A percentile compares a stretch with the other conserved stretches of the same genome.
These are phyloP conservation scores for Eristalis pertinax DNA, from an alignment of 2,888 invertebrate species.

Conservation along the genomic window DNA sequence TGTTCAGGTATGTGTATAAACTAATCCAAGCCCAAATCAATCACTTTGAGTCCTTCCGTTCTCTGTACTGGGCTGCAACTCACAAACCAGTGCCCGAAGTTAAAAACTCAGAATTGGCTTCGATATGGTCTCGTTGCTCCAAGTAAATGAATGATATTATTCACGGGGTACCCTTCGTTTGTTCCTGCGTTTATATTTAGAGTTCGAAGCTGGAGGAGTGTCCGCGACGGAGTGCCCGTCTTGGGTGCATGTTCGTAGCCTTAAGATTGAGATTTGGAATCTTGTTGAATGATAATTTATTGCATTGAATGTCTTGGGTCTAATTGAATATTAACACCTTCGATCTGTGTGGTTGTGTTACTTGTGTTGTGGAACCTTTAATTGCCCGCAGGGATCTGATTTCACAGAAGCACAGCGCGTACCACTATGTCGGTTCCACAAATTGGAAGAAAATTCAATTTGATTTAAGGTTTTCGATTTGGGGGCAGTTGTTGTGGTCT, in stretches of 20 bases:
- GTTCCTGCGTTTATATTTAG: background rate
- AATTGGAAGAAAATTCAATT: slow-evolving; percentile 66
- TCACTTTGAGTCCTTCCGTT: slow-evolving; percentile 5
- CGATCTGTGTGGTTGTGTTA: slow-evolving; percentile 62
- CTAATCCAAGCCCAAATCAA: slow-evolving; percentile 8
- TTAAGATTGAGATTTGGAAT: slow-evolving; percentile 50
- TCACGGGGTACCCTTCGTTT: background rate
- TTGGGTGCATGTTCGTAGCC: background rate
- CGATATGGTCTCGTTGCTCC: background rate
- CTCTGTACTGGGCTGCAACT: background rate
- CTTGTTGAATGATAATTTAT: slow-evolving; percentile 70
- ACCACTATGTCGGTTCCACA: slow-evolving; percentile 8
- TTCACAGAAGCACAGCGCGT: slow-evolving; percentile 52
- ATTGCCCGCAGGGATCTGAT: slow-evolving; percentile 45
- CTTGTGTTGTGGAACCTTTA: slow-evolving; percentile 40
- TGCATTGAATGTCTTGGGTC: slow-evolving; percentile 73
- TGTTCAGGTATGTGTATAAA: slow-evolving; percentile 14
- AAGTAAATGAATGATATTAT: background rate
- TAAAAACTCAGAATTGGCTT: background rate
- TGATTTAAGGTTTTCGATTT: slow-evolving; percentile 68
- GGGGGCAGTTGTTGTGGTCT: slow-evolving; percentile 50
- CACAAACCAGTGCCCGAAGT: background rate
- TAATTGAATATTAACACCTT: slow-evolving; percentile 82
- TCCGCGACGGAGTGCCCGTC: background rate
- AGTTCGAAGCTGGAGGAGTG: background rate